Base-by-base conservation (phyloP, 2,113 vertebrate genomes). In the Pampusana beccarii region DNA sequence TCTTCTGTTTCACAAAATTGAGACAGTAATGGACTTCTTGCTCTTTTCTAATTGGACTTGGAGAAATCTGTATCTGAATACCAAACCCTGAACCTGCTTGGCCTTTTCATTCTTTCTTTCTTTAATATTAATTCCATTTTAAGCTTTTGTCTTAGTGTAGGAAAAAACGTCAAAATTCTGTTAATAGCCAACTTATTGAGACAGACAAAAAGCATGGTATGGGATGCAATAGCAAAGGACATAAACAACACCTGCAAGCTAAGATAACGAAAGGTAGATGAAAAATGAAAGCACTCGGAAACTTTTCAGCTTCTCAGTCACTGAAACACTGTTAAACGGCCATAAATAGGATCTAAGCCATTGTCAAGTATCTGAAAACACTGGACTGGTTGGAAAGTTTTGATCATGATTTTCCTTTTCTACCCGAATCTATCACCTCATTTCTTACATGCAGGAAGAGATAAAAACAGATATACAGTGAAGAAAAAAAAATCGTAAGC, bases 11-110 rank as follows among this genome's bases (percentile, higher is more conserved):
- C 58, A 95, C 44, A 81, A 87, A 74, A 86, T 2, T 50, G 57
- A 94, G 61, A 67, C 24, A 56, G 10, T 50, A 82, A 88, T 66
- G 50, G 80, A 90, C 58, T 93, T 93, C 33, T 38, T 94, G 44
- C 50, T 95, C 67, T 91, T 69, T 93, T 80, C 66, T 94, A 95
- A 95, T 90, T 80, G 57, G 61, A 84, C 62, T 84, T 48, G 16
- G 15, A 82, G 53, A 93, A 85, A 88, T 90, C 51, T 70, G 40
- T 88, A 88, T 57, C 58, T 88, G 73, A 91, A 90, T 88, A 87
- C 26, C 61, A 95, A 92, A 61, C 54, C 14, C 50, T 84, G 77
- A 94, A 85, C 44, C 31, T 72, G 33, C 61, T 78, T 86, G 87
- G 71, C 61, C 75, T 95, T 95, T 87, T 70, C 46, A 28, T 82